Base-by-base conservation (phyloP, 2,888 invertebrate genomes). In the Alloplasta piceator region DNA sequence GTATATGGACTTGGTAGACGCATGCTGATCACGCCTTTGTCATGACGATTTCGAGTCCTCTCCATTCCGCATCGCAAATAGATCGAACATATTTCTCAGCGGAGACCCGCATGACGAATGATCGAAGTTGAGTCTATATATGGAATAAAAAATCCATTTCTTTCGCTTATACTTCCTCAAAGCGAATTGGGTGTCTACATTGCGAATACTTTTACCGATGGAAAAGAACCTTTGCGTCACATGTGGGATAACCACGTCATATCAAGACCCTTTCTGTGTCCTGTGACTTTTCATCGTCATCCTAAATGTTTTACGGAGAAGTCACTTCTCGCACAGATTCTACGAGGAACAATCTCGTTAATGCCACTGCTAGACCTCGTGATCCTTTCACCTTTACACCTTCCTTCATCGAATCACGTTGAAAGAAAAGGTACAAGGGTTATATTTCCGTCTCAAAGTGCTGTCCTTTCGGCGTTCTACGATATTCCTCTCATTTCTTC, bases 271-370 rank as follows among this genome's bases (percentile, higher is more conserved):
- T n/a, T 43, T 46, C 9, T n/a, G 9, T 48, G 58, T 46, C 61
- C 71, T 52, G 39, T 9, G 10, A 60, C n/a, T 9, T 5, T 52
- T 5, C 16, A 39, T 14, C 16, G 4, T 41, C 55, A 39, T 3
- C 14, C 16, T 52, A 26, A 5, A 50, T 12, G 14, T 14, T 14
- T 14, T 43, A 9, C 55, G 6, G 14, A n/a, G 60, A 36, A 41
- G 36, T 6, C 12, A 46, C 14, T 43, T n/a, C 46, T 26, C 5
- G 16, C 26, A 12, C 55, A n/a, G 6, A 14, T 73, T 9, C 48
- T 26, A 43, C 26, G 6, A 55, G 9, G 63, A 55, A 55, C 55
- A 64, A 73, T 63, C 72, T 63, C 63, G 55, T 73, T 60, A 71
- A 46, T n/a, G 39, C 39, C 39, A 5, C 60, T 16, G 38, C 41